These are phyloP conservation scores for Sebastes trivittatus DNA, from an alignment of 2,797 vertebrate species.

Conservation along the genomic window DNA sequence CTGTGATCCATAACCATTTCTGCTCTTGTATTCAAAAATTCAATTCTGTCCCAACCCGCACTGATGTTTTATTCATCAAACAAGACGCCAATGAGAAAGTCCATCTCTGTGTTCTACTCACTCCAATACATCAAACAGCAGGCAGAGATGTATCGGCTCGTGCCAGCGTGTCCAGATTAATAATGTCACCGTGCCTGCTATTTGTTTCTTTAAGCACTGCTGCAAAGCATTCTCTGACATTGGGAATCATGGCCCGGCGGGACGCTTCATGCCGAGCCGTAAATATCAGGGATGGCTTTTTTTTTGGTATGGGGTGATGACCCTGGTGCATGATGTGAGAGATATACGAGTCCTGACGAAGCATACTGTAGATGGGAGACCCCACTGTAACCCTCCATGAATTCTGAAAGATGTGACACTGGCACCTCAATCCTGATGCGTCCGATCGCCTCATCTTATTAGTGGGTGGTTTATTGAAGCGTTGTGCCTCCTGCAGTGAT, in stretches of 20 bases:
- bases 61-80: conserved; percentile 77
- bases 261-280: conserved; percentile 20
- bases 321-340: neutral
- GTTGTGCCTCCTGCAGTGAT: neutral
- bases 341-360: conserved; percentile 14
- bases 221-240: conserved; percentile 45
- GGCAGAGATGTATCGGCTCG: conserved; percentile 51
- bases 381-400: neutral
- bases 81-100: conserved; percentile 61
- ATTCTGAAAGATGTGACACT: neutral
- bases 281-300: conserved; percentile 29
- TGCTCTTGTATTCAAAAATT: conserved; percentile 57
- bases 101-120: conserved; percentile 60
- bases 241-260: conserved; percentile 33
- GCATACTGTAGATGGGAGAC: neutral
- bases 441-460: neutral
- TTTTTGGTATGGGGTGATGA: neutral
- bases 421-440: neutral
- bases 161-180: conserved; percentile 71
- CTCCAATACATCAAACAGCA: conserved; percentile 65
- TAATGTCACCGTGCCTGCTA: conserved; percentile 55
- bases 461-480: neutral
- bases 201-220: conserved; percentile 56
- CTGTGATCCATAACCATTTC: conserved; percentile 45
- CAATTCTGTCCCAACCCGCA: conserved; percentile 29